Base-by-base conservation (phyloP, 2,113 vertebrate genomes). In the Lontra canadensis region DNA sequence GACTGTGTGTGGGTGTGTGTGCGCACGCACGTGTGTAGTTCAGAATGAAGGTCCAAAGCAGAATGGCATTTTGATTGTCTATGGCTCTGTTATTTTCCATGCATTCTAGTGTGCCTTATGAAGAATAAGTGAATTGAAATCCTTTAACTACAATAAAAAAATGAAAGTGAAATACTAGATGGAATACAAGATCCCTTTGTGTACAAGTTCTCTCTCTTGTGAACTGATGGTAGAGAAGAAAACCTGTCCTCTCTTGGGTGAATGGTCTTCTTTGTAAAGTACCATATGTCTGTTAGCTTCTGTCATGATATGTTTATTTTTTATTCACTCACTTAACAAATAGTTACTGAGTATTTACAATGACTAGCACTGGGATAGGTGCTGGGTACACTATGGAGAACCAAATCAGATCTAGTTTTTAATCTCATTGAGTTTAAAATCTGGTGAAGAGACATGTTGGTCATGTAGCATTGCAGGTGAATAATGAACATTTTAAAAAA, bases 41-140 rank as follows among this genome's bases (percentile, higher is more conserved):
- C 47, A 88, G 23, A 81, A 85, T 42, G 76, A 88, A 63, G 34
- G 55, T 17, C 44, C 79, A 88, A 73, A 71, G 26, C 29, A 91
- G 21, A 94, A 82, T 14, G 57, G 36, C 13, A 18, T 92, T 97
- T 90, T 74, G 78, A 65, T 90, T 44, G 7, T 90, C 76, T 76
- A 29, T 13, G n/a, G 17, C 49, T 94, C 34, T 76, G 23, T 79
- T 96, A 71, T 80, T 97, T 95, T 91, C 82, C 42, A 47, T 21
- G 4, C 36, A 36, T 84, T 85, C 17, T 47, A 47, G n/a, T 59
- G 29, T 69, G 39, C 31, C 47, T 88, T 93, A 69, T 17, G 49
- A 90, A 83, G 57, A 86, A 5, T 74, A 61, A 94, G 26, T 76
- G 82, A 84, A 87, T 83, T 87, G 63, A 63, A 52, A 69, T 88